A percentile compares a stretch with the other conserved stretches of the same genome.
phyloP scores from a whole-genome alignment of 2,888 invertebrate species.

The Rhyacophila evoluta region DNA sequence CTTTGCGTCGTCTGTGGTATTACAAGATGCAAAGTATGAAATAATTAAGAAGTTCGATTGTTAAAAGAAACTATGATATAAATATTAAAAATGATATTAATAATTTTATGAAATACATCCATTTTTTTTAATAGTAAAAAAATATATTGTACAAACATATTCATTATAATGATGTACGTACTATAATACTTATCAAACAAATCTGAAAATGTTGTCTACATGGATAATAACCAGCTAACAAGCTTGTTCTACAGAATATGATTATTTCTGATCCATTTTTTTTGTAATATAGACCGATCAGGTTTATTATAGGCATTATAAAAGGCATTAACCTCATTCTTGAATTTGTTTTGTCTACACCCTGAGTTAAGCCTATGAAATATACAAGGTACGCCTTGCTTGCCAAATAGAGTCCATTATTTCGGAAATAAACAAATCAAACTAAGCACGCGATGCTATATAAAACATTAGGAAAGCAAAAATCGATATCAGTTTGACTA shows the following conservation, averaged over 20 bases:
- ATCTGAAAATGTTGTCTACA: no score
- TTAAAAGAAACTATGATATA: no score
- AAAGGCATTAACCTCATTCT: conserved; percentile 18
- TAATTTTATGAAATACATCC: no score
- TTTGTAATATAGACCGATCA: conserved; percentile 8
- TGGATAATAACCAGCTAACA: not conserved
- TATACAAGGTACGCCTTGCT: not conserved
- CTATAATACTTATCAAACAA: no score
- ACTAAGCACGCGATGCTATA: conserved; percentile 1
- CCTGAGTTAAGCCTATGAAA: not conserved
- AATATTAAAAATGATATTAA: no score
- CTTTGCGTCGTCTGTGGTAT: no score
- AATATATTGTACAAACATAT: no score
- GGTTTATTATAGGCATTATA: conserved; percentile 19
- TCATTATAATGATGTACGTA: no score
- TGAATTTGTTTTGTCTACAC: conserved; percentile 1
- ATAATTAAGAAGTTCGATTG: no score
- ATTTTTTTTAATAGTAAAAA: no score
- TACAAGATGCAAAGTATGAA: no score
- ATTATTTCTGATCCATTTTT: conserved; percentile 2
- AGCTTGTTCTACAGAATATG: not conserved
- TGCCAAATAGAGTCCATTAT: conserved; percentile 22
- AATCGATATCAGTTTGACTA: conserved; percentile 2
- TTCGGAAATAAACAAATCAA: conserved; percentile 23
- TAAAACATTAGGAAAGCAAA: not conserved